Conservation (phyloP, 2,113 vertebrate genomes). For the Thalassarche chlororhynchos region DNA sequence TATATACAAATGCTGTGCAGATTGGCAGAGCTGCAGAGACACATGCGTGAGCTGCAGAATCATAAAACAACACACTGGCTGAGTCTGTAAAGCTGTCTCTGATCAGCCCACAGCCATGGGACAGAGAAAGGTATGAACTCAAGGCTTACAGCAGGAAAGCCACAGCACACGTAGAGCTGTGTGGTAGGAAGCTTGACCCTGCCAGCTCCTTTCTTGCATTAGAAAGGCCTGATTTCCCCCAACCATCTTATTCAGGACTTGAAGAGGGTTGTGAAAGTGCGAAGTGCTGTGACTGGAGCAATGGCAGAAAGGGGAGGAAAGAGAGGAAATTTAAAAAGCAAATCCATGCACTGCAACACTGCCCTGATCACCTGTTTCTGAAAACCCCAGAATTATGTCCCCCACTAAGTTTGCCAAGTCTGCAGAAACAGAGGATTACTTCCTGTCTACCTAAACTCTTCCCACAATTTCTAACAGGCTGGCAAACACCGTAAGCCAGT, state of each 20-base stretch:
- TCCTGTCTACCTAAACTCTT: background rate
- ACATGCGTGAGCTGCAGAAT: background rate
- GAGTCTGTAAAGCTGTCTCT: background rate
- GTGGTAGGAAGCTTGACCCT: background rate
- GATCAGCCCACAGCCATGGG: background rate
- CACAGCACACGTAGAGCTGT: background rate
- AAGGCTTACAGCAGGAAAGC: background rate
- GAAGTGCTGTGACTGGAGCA: background rate
- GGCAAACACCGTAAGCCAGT: background rate
- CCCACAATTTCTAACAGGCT: background rate
- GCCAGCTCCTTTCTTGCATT: background rate
- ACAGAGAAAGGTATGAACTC: background rate
- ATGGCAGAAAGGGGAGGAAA: background rate
- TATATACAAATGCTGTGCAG: background rate
- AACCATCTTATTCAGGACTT: background rate
- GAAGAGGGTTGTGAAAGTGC: background rate
- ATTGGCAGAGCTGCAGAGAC: background rate
- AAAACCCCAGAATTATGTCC: background rate
- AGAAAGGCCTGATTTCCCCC: background rate
- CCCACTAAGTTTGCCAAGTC: too few relatives aligned
- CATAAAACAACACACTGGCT: background rate
- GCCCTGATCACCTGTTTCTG: rapidly evolving
- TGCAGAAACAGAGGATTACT: background rate
- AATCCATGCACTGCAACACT: background rate
- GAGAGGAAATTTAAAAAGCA: background rate